Evolutionary conservation across 2,888 invertebrate genomes (phyloP).

Genomic region (Eretmocerus hayati): DNA sequence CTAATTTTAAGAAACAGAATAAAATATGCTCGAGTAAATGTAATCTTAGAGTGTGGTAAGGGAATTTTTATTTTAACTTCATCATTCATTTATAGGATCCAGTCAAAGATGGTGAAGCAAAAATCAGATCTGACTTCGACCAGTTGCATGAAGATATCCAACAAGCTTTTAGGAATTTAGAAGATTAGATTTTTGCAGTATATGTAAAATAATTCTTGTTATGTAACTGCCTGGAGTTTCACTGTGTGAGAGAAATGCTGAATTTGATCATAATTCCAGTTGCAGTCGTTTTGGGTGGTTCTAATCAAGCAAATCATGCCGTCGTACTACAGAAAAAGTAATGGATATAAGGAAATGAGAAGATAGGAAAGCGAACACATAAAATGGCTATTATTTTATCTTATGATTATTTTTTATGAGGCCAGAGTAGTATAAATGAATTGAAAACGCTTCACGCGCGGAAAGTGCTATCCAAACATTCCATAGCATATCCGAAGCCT

Average conservation of each 20-base stretch:
- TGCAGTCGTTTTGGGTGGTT: constrained; percentile 30
- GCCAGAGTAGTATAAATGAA: constrained; percentile 14
- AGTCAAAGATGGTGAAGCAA: constrained; percentile 94
- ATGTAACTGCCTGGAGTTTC: constrained; percentile 25
- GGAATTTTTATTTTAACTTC: too few relatives aligned
- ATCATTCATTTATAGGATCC: constrained; percentile 74
- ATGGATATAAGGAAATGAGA: constrained; percentile 2
- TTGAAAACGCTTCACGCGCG: constrained; percentile 15
- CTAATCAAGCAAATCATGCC: constrained; percentile 22
- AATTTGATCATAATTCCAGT: constrained; percentile 29
- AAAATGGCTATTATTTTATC: constrained; percentile 12
- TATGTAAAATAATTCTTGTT: constrained; percentile 25
- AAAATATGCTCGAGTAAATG: too few relatives aligned
- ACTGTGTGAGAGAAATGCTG: constrained; percentile 14
- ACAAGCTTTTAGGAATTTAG: constrained; percentile 95
- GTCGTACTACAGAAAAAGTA: constrained; percentile 13
- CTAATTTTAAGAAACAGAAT: too few relatives aligned
- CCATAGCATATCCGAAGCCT: constrained; percentile 20
- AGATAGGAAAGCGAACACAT: too few relatives aligned
- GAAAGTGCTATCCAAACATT: constrained; percentile 23
- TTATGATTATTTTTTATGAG: constrained; percentile 15
- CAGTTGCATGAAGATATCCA: constrained; percentile 95
- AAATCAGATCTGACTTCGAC: constrained; percentile 95
- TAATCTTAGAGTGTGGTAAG: too few relatives aligned
- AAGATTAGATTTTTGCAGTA: constrained; percentile 65